Conservation (phyloP, 2,888 invertebrate species). For the Spodoptera exigua region DNA sequence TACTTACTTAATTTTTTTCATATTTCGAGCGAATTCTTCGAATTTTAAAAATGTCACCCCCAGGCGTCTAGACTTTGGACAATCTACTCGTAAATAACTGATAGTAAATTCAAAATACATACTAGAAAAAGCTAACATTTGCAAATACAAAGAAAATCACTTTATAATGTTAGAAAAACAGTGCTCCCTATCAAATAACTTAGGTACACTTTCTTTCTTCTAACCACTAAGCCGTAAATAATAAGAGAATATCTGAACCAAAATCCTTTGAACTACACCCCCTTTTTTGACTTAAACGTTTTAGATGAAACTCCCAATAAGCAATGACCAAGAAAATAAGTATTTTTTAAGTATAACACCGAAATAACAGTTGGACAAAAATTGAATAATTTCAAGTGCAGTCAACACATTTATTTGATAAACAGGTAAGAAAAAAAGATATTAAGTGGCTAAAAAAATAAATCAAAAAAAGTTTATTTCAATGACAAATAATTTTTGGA, state of each 20-base stretch:
- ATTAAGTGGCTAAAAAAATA: too few relatives aligned
- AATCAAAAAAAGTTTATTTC: too few relatives aligned
- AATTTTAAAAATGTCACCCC: conserved; percentile 27
- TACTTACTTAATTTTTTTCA: conserved; percentile 1
- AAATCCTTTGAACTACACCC: conserved; percentile 19
- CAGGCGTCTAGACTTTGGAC: conserved; percentile 35
- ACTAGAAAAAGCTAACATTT: conserved; percentile 17
- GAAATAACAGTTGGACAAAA: conserved; percentile 16
- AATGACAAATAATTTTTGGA: too few relatives aligned
- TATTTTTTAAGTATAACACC: too few relatives aligned
- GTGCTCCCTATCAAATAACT: conserved; percentile 1
- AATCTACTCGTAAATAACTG: conserved; percentile 20
- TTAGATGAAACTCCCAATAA: too few relatives aligned
- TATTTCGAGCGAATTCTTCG: conserved; percentile 1
- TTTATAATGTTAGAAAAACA: conserved; percentile 13
- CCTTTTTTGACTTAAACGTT: too few relatives aligned
- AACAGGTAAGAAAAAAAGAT: too few relatives aligned
- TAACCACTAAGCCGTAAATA: conserved; percentile 30
- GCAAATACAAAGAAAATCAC: conserved; percentile 14
- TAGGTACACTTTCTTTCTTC: conserved; percentile 18
- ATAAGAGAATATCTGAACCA: conserved; percentile 29
- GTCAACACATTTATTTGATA: too few relatives aligned
- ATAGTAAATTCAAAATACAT: conserved; percentile 26
- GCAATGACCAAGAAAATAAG: conserved; percentile 14
- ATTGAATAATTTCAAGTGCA: not conserved